Evolutionary conservation across 2,113 vertebrate species (phyloP), one percentile per base, ranked within the genome.

Genomic region (Epinephelus cyanopodus): DNA sequence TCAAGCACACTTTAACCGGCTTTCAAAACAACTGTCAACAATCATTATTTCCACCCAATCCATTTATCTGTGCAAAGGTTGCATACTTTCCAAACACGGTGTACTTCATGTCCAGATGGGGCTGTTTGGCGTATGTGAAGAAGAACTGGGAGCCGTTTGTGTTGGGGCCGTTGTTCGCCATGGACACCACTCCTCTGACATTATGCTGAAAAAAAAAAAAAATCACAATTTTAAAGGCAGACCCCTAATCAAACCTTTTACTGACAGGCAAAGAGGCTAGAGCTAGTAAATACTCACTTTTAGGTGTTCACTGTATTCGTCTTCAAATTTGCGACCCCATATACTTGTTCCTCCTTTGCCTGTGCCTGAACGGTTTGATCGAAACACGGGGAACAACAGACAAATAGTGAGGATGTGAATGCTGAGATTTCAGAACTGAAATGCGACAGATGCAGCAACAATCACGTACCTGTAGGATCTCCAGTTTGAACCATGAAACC

Each of bases 401-500:
- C 13, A 69, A 19, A 1, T 48, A 7, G 33, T 69, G 54, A 81
- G 27, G n/a, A 54, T 4, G 19, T 25, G 23, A 33, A 47, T 33
- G 39, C 18, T 45, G 18, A 63, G 8, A 53, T 27, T 65, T 68
- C 2, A 23, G 12, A n/a, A n/a, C 1, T 23, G 11, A 62, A 10
- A 37, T 47, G 56, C 47, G 66, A 53, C 10, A 58, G 67, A 17
- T 7, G 19, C 8, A 62, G 4, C 3, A 1, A 8, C 23, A 53
- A 17, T 1, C 3, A 1, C 1, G 1, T 94, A 99, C 98, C 98
- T 94, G 97, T 96, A 1, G 98, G 98, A 92, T 99, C 98, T 81
- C 98, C 98, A 0, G 98, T 99, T 93, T 99, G 98, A 68, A 98
- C 97, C 97, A 99, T 99, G 93, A 99, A 99, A 61, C 98, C 98